Evolutionary conservation across 2,888 invertebrate genomes (phyloP).

Genomic region (Megamerina dolium): DNA sequence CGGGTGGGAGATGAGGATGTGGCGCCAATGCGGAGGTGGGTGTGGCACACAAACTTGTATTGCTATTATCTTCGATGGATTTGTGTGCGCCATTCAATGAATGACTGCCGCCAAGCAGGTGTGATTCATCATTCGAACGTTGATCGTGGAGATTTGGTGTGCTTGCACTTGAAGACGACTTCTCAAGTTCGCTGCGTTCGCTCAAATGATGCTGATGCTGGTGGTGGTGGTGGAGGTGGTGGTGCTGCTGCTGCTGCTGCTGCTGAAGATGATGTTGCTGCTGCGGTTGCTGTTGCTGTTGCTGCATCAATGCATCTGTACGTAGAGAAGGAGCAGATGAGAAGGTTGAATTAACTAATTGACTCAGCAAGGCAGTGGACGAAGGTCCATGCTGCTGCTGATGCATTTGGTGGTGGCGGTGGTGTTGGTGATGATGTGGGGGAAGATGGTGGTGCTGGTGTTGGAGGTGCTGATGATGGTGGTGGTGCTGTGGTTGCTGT

Average conservation of each 20-base stretch:
- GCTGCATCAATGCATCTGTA: constrained; percentile 33
- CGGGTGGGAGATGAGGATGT: constrained; percentile 51
- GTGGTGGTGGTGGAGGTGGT: constrained; percentile 17
- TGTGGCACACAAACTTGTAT: constrained; percentile 36
- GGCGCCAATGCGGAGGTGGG: constrained; percentile 9
- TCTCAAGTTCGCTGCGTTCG: constrained; percentile 9
- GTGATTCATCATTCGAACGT: constrained; percentile 29
- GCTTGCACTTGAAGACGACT: constrained; percentile 49
- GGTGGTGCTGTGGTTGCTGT: constrained; percentile 23
- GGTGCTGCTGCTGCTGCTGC: constrained; percentile 15
- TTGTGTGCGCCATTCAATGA: constrained; percentile 33
- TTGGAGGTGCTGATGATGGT: constrained; percentile 28
- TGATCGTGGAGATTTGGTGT: constrained; percentile 49
- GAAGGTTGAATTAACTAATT: constrained; percentile 50
- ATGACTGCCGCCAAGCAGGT: constrained; percentile 6
- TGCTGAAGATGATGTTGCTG: constrained; percentile 26
- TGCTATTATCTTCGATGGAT: constrained; percentile 37
- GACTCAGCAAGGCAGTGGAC: constrained; percentile 52
- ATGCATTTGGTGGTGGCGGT: constrained; percentile 23
- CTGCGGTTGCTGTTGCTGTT: constrained; percentile 26
- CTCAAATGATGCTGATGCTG: constrained; percentile 17
- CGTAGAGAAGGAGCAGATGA: constrained; percentile 37
- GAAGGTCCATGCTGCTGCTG: constrained; percentile 45
- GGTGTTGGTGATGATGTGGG: constrained; percentile 24
- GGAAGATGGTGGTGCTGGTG: constrained; percentile 14